Percentiles rank a stretch among this genome's conserved stretches.
Evolutionary conservation across 2,888 invertebrate genomes (phyloP).

Genomic region (Rhagium mordax): DNA sequence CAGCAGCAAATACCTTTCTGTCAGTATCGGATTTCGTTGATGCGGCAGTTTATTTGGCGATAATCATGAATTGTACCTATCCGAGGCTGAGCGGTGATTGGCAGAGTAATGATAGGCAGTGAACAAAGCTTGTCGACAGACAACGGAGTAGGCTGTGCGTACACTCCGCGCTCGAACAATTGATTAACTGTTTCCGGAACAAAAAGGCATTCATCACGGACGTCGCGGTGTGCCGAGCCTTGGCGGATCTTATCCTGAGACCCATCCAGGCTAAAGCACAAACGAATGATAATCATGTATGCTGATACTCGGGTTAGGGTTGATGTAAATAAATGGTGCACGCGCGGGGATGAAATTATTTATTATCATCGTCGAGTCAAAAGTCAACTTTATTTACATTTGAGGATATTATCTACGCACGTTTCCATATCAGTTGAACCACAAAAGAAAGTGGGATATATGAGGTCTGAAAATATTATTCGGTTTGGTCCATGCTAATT

Average conservation of each 20-base stretch:
- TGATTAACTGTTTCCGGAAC: constrained; percentile 70
- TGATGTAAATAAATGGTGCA: constrained; percentile 32
- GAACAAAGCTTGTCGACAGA: constrained; percentile 68
- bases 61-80: constrained; percentile 47
- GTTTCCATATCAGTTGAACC: no score
- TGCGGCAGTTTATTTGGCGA: constrained; percentile 47
- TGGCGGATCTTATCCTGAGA: constrained; percentile 37
- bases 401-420: not conserved
- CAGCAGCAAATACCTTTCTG: constrained; percentile 39
- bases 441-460: no score
- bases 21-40: constrained; percentile 48
- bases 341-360: constrained; percentile 24
- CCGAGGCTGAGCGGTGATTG: constrained; percentile 60
- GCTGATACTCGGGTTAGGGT: constrained; percentile 31
- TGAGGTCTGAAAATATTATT: no score
- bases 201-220: constrained; percentile 68
- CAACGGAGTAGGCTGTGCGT: constrained; percentile 64
- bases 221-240: constrained; percentile 50
- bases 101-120: constrained; percentile 69
- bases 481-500: no score
- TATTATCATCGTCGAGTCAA: constrained; percentile 13
- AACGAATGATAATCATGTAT: constrained; percentile 38
- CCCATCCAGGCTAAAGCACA: constrained; percentile 34
- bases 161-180: constrained; percentile 64
- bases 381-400: constrained; percentile 21